Conservation (phyloP, 2,797 vertebrate species). For the Molothrus aeneus region DNA sequence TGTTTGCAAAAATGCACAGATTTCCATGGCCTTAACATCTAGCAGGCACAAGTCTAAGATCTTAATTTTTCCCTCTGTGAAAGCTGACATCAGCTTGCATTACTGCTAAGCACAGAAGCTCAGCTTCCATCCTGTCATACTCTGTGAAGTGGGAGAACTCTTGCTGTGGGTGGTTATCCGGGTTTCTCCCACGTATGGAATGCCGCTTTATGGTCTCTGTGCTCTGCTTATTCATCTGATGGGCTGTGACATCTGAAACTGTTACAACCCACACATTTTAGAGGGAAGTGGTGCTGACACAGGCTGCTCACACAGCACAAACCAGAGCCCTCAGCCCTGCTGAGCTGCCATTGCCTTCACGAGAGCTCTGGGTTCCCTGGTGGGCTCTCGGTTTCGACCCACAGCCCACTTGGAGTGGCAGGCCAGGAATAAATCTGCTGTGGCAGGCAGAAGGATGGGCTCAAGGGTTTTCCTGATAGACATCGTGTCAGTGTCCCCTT, state of each 20-base stretch:
- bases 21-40: neutral
- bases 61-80: neutral
- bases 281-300: conserved; percentile 48
- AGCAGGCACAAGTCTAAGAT: neutral
- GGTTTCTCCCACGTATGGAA: neutral
- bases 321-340: conserved; percentile 73
- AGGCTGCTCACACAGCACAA: conserved; percentile 55
- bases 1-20: neutral
- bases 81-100: neutral
- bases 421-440: conserved; percentile 31
- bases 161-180: neutral
- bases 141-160: neutral
- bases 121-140: neutral
- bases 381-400: conserved; percentile 77
- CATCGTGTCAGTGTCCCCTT: conserved; percentile 37
- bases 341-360: neutral
- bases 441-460: neutral
- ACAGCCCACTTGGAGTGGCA: conserved; percentile 39
- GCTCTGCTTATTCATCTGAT: conserved; percentile 44
- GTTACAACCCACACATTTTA: conserved; percentile 76
- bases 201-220: rapidly evolving
- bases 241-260: conserved; percentile 76
- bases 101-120: neutral
- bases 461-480: conserved; percentile 16
- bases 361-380: conserved; percentile 77